Evolutionary conservation across 1,140 invertebrate genomes (phyloP).

Genomic region (Drosophila sucinea): DNA sequence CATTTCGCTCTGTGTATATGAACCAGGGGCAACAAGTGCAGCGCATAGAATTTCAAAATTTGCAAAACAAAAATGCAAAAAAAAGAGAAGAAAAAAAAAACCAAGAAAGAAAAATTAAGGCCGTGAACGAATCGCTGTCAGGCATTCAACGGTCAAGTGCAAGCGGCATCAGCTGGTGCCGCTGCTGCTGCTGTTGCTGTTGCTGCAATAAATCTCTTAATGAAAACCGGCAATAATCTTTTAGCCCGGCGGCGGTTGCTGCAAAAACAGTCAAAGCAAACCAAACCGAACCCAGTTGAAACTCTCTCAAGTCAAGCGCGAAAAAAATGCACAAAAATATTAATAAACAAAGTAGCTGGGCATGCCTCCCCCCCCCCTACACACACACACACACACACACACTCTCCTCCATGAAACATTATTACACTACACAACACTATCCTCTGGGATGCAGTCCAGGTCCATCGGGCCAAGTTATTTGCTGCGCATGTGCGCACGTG

Average conservation of each 20-base stretch:
- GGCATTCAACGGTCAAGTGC: conserved; percentile 73
- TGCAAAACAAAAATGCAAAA: conserved; percentile 30
- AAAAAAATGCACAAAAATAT: conserved; percentile 81
- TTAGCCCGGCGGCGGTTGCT: conserved; percentile 53
- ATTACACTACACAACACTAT: conserved; percentile 6
- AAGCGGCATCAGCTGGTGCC: conserved; percentile 29
- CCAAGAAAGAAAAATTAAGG: conserved; percentile 13
- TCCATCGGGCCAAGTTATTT: conserved; percentile 67
- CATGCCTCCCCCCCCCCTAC: conserved; percentile 48
- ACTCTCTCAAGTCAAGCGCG: conserved; percentile 56
- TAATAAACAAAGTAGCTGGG: conserved; percentile 78
- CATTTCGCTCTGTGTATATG: conserved; percentile 27
- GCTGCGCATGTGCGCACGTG: conserved; percentile 80
- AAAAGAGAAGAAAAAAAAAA: background rate
- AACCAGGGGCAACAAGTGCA: conserved; percentile 59
- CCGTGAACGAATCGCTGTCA: conserved; percentile 61
- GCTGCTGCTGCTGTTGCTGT: conserved; percentile 18
- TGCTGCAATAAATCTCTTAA: conserved; percentile 78
- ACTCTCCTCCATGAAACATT: background rate
- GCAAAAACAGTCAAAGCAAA: conserved; percentile 16
- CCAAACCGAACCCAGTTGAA: conserved; percentile 30
- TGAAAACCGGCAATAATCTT: conserved; percentile 82
- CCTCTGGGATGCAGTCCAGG: conserved; percentile 35
- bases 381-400: background rate
- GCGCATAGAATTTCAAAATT: conserved; percentile 71